Conservation (phyloP, 1,140 invertebrate genomes). For the Plectus sambesii region DNA sequence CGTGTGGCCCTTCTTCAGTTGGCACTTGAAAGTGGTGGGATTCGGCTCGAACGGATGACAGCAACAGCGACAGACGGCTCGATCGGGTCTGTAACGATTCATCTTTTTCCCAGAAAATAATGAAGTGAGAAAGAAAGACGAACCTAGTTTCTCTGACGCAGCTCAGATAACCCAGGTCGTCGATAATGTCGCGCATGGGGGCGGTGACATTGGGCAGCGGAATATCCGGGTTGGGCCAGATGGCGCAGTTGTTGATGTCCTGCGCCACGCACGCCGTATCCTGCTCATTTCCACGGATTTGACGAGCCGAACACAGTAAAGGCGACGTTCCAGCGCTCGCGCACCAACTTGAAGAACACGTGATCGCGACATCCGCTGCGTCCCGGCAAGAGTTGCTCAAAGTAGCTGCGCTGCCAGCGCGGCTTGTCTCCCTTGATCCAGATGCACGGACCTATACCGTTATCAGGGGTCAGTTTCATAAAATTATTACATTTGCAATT, state of each 20-base stretch:
- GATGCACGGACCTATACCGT: slow-evolving; percentile 43
- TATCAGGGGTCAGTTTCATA: no score
- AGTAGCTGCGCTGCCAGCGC: slow-evolving; percentile 36
- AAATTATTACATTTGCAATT: no score
- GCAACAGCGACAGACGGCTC: no score
- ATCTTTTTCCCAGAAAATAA: no score
- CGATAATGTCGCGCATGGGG: slow-evolving; percentile 31
- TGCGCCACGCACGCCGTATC: slow-evolving; percentile 23
- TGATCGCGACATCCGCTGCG: slow-evolving; percentile 39
- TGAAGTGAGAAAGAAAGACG: no score
- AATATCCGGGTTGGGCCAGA: slow-evolving; percentile 37
- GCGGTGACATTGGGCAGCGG: slow-evolving; percentile 34
- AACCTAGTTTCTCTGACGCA: no score
- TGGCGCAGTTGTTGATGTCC: slow-evolving; percentile 23
- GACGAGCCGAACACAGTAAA: slow-evolving; percentile 42
- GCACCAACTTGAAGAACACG: slow-evolving; percentile 40
- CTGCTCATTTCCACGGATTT: slow-evolving; percentile 38
- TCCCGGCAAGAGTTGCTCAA: slow-evolving; percentile 41
- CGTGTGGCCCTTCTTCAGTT: no score
- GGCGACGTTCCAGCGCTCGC: slow-evolving; percentile 37
- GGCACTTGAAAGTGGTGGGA: no score
- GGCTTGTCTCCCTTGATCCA: slow-evolving; percentile 38
- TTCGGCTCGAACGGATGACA: no score
- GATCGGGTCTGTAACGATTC: no score
- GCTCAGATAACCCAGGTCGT: slow-evolving; percentile 35